Conservation (phyloP, 2,113 vertebrate genomes). For the Calidris pugnax region DNA sequence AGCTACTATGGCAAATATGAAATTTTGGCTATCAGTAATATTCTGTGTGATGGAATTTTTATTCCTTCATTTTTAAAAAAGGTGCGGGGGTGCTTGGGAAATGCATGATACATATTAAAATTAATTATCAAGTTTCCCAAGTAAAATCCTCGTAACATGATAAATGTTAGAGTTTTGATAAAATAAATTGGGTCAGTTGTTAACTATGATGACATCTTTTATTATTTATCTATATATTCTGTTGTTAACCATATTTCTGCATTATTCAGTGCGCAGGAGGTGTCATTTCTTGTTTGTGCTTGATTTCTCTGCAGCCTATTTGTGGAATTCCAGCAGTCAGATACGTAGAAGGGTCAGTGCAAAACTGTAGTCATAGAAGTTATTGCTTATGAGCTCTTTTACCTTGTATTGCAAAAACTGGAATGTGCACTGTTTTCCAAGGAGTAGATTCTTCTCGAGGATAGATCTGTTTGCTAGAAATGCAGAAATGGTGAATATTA, state of each 20-base stretch:
- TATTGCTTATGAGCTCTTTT: neutral
- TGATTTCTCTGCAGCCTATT: neutral
- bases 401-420: neutral
- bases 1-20: neutral
- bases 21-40: neutral
- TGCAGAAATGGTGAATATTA: neutral
- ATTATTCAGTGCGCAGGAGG: neutral
- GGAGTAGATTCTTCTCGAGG: neutral
- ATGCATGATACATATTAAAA: neutral
- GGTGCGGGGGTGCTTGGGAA: rapidly evolving
- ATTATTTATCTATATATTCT: neutral
- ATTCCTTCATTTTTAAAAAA: neutral
- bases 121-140: neutral
- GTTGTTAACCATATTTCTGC: neutral
- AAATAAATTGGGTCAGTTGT: neutral
- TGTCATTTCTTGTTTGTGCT: neutral
- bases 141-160: neutral
- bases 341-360: neutral
- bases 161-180: neutral
- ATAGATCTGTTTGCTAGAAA: neutral
- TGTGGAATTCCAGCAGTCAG: neutral
- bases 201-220: neutral
- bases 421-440: neutral
- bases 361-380: neutral
- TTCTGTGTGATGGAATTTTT: neutral